phyloP scores from a whole-genome alignment of 92 coral and sea anemone species.

The Isaurus tuberculatus region DNA sequence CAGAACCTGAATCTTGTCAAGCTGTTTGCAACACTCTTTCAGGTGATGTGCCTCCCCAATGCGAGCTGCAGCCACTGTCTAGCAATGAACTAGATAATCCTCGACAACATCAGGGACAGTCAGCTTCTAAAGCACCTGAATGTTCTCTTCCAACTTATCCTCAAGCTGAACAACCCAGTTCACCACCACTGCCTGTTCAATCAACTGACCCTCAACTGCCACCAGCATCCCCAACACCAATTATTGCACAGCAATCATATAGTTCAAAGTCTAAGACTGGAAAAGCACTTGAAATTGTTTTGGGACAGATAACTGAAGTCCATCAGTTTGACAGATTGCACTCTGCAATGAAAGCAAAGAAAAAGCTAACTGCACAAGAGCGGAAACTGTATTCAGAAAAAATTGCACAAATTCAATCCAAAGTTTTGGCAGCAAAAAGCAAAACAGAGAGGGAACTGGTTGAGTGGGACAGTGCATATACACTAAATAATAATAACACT shows the following conservation, averaged over 20 bases:
- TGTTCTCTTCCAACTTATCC: slow-evolving; percentile 6
- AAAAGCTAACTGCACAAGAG: not conserved
- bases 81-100: not conserved
- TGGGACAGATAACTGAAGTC: slow-evolving; percentile 16
- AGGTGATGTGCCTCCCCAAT: not conserved
- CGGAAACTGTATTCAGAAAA: no score
- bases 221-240: not conserved
- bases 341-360: not conserved
- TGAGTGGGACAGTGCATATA: no score
- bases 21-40: not conserved
- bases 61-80: not conserved
- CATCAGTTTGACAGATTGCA: not conserved
- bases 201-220: slow-evolving; percentile 11
- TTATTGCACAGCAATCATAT: not conserved
- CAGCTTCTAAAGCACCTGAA: not conserved
- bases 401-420: no score
- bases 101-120: not conserved
- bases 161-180: not conserved
- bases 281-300: slow-evolving; percentile 19
- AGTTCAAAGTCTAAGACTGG: not conserved
- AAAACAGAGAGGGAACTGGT: no score
- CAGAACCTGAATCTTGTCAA: slow-evolving; percentile 14
- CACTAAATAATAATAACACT: no score
- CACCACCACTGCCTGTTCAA: not conserved
- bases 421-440: no score